Percentiles rank a stretch among this genome's conserved stretches.
These are phyloP conservation scores for Motacilla tschutschensis DNA, from an alignment of 2,113 vertebrate species.

Conservation along the genomic window DNA sequence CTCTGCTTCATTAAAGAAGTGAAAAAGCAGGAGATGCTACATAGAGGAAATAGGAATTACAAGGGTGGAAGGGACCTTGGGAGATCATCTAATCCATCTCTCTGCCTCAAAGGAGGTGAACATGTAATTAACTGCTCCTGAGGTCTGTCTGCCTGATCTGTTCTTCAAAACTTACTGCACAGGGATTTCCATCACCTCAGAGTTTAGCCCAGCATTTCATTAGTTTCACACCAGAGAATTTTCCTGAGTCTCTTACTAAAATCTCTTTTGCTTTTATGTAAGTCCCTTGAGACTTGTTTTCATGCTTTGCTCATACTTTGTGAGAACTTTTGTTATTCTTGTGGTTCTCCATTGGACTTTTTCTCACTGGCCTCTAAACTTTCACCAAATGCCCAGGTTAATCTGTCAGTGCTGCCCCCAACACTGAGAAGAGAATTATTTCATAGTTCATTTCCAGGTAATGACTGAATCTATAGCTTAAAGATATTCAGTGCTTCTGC, in stretches of 20 bases:
- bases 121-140: constrained; percentile 53
- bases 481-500: neutral
- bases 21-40: constrained; percentile 6
- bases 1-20: constrained; percentile 41
- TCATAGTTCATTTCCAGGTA: neutral
- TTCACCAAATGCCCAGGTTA: neutral
- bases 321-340: neutral
- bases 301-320: constrained; percentile 1
- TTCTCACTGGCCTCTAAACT: neutral
- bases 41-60: neutral
- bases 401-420: neutral
- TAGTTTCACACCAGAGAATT: neutral
- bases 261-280: constrained; percentile 35
- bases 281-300: constrained; percentile 2
- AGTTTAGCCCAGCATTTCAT: constrained; percentile 16
- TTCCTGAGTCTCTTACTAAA: constrained; percentile 12
- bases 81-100: constrained; percentile 51
- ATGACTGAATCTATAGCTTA: neutral
- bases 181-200: constrained; percentile 31
- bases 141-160: constrained; percentile 19
- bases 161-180: constrained; percentile 23
- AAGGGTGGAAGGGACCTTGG: constrained; percentile 28
- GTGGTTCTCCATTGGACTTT: neutral
- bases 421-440: neutral
- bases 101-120: constrained; percentile 31